phyloP scores from a whole-genome alignment of 2,797 vertebrate species.

The Manis javanica region DNA sequence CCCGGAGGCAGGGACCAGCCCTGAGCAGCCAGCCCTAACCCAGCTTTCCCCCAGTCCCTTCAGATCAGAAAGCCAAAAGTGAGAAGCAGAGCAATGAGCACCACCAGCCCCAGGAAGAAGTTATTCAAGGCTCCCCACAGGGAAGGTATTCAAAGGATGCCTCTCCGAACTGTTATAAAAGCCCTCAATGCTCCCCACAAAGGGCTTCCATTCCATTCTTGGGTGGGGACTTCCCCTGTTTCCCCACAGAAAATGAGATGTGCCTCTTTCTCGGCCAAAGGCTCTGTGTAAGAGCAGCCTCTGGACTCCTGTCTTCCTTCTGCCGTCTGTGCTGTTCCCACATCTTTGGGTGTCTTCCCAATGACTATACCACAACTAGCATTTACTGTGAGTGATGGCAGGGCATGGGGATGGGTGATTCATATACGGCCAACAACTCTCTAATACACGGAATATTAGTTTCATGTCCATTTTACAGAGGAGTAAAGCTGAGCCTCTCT shows the following conservation, averaged over 20 bases:
- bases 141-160: not conserved
- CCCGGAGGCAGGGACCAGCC: not conserved
- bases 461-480: not conserved
- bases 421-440: not conserved
- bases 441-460: not conserved
- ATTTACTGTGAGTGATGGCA: not conserved
- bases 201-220: not conserved
- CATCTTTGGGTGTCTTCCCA: accelerated
- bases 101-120: not conserved
- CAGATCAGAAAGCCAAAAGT: not conserved
- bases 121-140: not conserved
- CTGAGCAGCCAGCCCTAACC: not conserved
- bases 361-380: accelerated
- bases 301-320: not conserved
- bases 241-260: not conserved
- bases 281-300: not conserved
- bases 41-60: not conserved
- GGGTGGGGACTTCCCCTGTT: not conserved
- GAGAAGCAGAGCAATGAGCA: not conserved
- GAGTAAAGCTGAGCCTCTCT: not conserved
- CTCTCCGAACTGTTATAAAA: not conserved
- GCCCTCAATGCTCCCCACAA: not conserved
- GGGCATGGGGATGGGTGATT: not conserved
- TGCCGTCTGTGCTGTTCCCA: not conserved
- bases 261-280: not conserved